Conservation (phyloP, 2,113 vertebrate species). For the Polypterus bichir region DNA sequence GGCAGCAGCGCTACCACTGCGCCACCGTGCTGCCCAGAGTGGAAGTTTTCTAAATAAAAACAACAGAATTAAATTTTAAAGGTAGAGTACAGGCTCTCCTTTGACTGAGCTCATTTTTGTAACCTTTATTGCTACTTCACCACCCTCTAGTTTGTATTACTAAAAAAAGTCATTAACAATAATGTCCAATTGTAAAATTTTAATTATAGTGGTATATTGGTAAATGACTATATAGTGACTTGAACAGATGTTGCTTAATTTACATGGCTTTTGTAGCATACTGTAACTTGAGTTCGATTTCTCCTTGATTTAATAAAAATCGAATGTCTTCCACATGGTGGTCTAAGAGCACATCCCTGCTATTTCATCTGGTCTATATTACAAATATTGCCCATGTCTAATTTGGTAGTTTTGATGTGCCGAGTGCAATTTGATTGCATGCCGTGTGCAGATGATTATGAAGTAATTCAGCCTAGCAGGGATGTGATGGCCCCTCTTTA, state of each 20-base stretch:
- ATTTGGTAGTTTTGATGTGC: neutral
- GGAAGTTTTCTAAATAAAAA: no score
- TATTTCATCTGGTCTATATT: neutral
- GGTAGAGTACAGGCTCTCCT: no score
- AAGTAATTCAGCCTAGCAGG: neutral
- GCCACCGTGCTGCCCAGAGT: no score
- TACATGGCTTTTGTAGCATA: neutral
- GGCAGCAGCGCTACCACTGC: no score
- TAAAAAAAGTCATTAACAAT: no score
- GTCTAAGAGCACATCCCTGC: neutral
- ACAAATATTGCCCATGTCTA: neutral
- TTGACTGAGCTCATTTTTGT: no score
- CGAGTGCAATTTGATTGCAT: neutral
- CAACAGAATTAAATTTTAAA: no score
- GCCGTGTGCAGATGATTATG: neutral
- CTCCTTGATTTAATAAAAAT: neutral
- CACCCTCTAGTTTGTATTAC: no score
- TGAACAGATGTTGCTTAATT: neutral
- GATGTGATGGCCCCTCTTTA: neutral
- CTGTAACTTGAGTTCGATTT: neutral
- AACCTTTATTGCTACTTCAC: no score
- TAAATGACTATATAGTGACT: no score
- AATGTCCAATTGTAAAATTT: no score
- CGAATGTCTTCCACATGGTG: neutral
- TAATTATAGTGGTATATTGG: no score